Percentiles rank a stretch among this genome's conserved stretches.
phyloP scores from a whole-genome alignment of 2,113 vertebrate genomes.

The Colius striatus region DNA sequence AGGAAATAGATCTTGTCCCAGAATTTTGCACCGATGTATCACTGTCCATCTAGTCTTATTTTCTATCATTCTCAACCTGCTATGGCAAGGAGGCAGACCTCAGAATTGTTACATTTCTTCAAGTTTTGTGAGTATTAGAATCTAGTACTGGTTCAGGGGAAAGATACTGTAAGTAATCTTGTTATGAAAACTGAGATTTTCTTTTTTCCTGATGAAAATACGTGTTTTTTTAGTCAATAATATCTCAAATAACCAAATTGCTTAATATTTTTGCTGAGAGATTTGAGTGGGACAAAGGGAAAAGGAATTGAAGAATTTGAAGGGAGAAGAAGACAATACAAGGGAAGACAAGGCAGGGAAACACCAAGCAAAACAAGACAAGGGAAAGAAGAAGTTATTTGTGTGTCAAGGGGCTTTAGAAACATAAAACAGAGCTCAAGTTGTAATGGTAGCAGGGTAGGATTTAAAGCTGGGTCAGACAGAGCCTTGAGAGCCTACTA shows the following conservation, averaged over 20 bases:
- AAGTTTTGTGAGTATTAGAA: not conserved
- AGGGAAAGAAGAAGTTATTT: not conserved
- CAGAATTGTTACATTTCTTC: not conserved
- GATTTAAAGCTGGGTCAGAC: not conserved
- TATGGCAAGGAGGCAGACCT: not conserved
- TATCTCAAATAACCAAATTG: not conserved
- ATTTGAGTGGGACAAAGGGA: not conserved
- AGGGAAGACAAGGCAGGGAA: not conserved
- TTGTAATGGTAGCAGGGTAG: not conserved
- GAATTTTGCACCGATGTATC: not conserved
- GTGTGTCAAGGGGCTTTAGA: not conserved
- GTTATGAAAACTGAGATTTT: not conserved
- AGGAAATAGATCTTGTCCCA: not conserved
- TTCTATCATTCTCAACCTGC: not conserved
- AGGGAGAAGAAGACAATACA: not conserved
- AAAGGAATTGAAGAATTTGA: not conserved
- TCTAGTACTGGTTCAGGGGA: not conserved
- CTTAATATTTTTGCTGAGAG: not conserved
- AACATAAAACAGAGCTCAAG: not conserved
- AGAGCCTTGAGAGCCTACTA: not conserved
- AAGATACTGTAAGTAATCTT: not conserved
- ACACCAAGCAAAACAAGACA: not conserved
- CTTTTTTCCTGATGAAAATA: not conserved
- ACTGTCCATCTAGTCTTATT: not conserved
- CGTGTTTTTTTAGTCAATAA: not conserved